Base-by-base conservation (phyloP, 2,113 vertebrate genomes). In the Numida meleagris region DNA sequence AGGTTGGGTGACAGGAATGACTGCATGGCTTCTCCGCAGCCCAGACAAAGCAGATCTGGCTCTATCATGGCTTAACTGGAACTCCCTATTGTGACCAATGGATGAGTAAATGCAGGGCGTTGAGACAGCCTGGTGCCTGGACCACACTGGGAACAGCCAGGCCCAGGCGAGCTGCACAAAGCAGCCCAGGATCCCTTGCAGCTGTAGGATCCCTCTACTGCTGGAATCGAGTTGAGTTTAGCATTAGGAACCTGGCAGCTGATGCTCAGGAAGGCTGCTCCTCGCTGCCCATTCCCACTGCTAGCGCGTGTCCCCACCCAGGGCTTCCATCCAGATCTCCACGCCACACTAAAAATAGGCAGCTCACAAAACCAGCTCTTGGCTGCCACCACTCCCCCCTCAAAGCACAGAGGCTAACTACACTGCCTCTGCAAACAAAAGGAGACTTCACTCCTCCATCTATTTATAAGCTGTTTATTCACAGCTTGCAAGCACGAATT, bases 401-500 rank as follows among this genome's bases (percentile, higher is more conserved):
- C 63, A n/a, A 66, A 93, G 67, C 34, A 75, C 93, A 91, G 90
- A 89, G 27, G 21, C 79, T 24, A 82, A 82, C 93, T 79, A n/a
- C 14, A n/a, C 20, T 89, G 93, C 81, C 70, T 89, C 55, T 67
- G 42, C 79, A 91, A 93, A 96, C 92, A 96, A 94, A 82, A 90
- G 82, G 79, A 91, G 92, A 93, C 91, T 95, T 96, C 92, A 90
- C 88, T 96, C 63, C 85, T 88, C 84, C 53, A 68, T 94, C 90
- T 96, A 95, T 95, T 96, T 93, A 94, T 96, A 96, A 90, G 79
- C 76, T 74, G 76, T 90, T 96, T 93, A 95, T 96, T 94, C 90
- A 96, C 86, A 95, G 94, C 79, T 96, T 45, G 50, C 68, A 96
- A 77, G 86, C 55, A 90, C 55, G 91, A 81, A 93, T 94, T 91